Base-by-base conservation (phyloP, 2,797 vertebrate genomes). In the Ptychobarbus kaznakovi region DNA sequence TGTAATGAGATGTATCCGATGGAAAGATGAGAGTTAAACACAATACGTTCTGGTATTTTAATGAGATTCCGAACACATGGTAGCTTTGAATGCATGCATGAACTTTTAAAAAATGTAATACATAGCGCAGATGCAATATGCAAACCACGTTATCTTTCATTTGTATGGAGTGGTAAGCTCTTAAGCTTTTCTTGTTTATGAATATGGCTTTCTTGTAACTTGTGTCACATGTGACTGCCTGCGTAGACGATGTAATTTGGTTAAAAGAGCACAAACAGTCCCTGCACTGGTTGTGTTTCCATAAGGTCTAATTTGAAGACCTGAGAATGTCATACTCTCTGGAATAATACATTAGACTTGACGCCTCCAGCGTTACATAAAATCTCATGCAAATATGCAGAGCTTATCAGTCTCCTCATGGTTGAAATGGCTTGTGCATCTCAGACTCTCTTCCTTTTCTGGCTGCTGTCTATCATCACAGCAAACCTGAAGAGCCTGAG, bases 401-500 rank as follows among this genome's bases (percentile, higher is more conserved):
- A 82, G 70, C 69, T 58, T 32, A 82, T 51, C 44, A 3, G 42
- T 6, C 20, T 77, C 46, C 72, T 40, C 16, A 13, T 69, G 25
- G 20, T 68, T 79, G 42, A 5, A 46, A 7, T 10, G 69, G 22
- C 38, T 32, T 16, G 73, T 66, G 42, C 58, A 49, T 74, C 56
- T 63, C 10, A 42, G 68, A 20, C 8, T 65, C 11, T 74, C 65
- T 72, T 44, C 63, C 86, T 49, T 88, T 28, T 80, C 53, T 22
- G 25, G 58, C 53, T 69, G 86, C 75, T 78, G 82, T 83, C 65
- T 75, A 76, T 86, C 81, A 78, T 81, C 53, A 84, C 80, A 66
- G 42, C 63, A 42, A 81, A 82, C 68, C 85, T 81, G 25, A 68
- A 84, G 77, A 87, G 85, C 72, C 74, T 70, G 56, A 82, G 72